These are phyloP conservation scores for Vespertilio murinus DNA, from an alignment of 2,797 vertebrate genomes.

Conservation along the genomic window DNA sequence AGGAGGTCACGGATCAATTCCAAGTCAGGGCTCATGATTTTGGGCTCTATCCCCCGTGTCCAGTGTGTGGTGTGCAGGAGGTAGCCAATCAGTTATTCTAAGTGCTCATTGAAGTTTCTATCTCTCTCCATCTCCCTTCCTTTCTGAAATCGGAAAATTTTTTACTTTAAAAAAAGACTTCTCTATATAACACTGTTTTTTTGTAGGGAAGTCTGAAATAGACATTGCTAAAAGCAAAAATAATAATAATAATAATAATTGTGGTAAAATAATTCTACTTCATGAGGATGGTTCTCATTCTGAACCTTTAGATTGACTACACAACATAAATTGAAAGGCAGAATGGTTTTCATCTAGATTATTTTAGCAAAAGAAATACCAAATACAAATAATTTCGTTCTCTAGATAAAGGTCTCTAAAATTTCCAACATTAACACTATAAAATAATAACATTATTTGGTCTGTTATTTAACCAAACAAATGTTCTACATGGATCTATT, in stretches of 20 bases:
- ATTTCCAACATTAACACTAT: conserved; percentile 1
- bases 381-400: not conserved
- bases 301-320: not conserved
- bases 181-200: not conserved
- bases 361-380: not conserved
- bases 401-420: not conserved
- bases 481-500: not conserved
- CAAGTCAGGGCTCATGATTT: too few relatives aligned
- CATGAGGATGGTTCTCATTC: not conserved
- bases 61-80: too few relatives aligned
- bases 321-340: not conserved
- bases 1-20: too few relatives aligned
- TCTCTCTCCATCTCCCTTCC: too few relatives aligned
- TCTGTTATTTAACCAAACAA: not conserved
- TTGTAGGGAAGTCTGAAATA: not conserved
- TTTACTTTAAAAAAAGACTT: not conserved
- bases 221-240: not conserved
- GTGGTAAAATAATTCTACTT: not conserved
- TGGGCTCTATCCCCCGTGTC: too few relatives aligned
- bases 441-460: not conserved
- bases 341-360: not conserved
- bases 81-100: too few relatives aligned
- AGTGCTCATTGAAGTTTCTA: too few relatives aligned
- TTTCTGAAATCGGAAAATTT: too few relatives aligned
- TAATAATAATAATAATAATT: not conserved